Conservation (phyloP, 2,888 invertebrate species). For the Penaeus monodon region DNA sequence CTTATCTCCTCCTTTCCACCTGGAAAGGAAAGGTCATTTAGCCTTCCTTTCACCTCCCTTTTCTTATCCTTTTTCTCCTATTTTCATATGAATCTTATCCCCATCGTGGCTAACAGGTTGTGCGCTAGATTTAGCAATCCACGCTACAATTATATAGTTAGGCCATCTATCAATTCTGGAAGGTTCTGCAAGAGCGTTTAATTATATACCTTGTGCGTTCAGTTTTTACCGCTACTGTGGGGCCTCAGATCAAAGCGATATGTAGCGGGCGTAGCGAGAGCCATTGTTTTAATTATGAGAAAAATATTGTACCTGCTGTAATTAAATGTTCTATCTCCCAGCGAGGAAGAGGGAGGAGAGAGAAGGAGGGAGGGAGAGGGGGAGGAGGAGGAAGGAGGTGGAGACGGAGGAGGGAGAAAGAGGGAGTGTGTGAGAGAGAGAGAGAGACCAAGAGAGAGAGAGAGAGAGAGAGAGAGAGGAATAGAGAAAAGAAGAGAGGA, state of each 20-base stretch:
- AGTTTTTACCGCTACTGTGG: constrained; percentile 9
- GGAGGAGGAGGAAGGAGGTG: too few relatives aligned
- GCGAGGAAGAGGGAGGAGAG: background rate
- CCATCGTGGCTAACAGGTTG: constrained; percentile 18
- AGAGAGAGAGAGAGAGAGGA: too few relatives aligned
- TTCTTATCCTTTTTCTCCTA: too few relatives aligned
- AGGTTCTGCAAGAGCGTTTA: background rate
- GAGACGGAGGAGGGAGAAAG: too few relatives aligned
- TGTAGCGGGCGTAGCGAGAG: background rate
- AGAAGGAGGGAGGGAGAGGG: too few relatives aligned
- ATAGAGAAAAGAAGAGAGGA: too few relatives aligned
- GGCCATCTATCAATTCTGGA: constrained; percentile 1
- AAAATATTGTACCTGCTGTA: constrained; percentile 19
- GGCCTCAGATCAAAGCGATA: constrained; percentile 9
- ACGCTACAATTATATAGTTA: constrained; percentile 44
- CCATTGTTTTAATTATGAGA: constrained; percentile 30
- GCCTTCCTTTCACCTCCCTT: too few relatives aligned
- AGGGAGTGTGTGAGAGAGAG: too few relatives aligned
- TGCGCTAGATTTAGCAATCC: constrained; percentile 41
- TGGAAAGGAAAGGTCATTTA: too few relatives aligned
- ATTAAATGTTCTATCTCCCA: constrained; percentile 15
- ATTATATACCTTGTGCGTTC: constrained; percentile 15
- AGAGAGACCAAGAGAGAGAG: too few relatives aligned
- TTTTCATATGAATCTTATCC: background rate
- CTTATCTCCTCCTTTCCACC: too few relatives aligned